phyloP scores from a whole-genome alignment of 2,113 vertebrate species.

The Theristicus caerulescens region DNA sequence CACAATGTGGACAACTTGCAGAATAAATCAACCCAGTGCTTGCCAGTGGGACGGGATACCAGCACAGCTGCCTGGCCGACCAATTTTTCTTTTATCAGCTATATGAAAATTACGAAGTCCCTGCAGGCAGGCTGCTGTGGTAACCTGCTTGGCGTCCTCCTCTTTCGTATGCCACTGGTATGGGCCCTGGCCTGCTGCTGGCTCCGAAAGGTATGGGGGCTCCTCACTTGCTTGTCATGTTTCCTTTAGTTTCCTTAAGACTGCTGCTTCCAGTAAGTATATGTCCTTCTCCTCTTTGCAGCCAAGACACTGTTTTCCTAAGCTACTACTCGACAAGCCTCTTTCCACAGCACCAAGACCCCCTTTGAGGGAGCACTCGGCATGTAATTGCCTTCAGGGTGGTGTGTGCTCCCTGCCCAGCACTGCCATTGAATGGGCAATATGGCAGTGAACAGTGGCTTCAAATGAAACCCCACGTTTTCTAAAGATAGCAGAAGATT shows the following conservation, averaged over 20 bases:
- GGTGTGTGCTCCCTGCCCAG: neutral
- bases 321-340: neutral
- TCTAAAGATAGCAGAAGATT: neutral
- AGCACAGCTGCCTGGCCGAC: neutral
- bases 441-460: neutral
- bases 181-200: neutral
- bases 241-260: neutral
- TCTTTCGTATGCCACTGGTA: neutral
- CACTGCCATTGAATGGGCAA: neutral
- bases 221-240: neutral
- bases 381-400: neutral
- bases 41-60: neutral
- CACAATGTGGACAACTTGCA: neutral
- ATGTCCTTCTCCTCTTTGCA: neutral
- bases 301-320: neutral
- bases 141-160: neutral
- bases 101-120: neutral
- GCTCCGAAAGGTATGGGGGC: neutral
- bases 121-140: neutral
- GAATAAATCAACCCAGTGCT: neutral
- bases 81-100: neutral
- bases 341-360: neutral
- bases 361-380: neutral
- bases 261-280: neutral
- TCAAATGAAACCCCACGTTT: neutral